Conservation (phyloP, 2,797 vertebrate species). For the Sebastes goodei region DNA sequence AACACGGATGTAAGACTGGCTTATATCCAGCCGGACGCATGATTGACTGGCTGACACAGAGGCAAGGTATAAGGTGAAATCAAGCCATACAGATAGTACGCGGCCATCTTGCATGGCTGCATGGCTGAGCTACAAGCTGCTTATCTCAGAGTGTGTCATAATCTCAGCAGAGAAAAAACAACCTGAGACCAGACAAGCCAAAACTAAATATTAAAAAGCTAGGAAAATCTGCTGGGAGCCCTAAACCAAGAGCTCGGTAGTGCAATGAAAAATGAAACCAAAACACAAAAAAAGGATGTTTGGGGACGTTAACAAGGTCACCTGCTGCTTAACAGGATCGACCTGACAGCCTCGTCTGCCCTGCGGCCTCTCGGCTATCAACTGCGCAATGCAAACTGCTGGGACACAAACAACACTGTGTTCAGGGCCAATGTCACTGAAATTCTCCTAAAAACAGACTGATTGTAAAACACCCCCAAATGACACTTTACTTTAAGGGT, state of each 20-base stretch:
- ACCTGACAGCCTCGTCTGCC: conserved; percentile 55
- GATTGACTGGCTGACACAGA: conserved; percentile 34
- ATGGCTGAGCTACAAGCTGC: conserved; percentile 51
- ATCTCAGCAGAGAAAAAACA: conserved; percentile 43
- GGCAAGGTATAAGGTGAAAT: conserved; percentile 39
- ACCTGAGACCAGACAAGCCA: conserved; percentile 3
- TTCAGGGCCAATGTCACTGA: background rate
- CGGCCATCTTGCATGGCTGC: conserved; percentile 35
- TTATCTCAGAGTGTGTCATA: conserved; percentile 62
- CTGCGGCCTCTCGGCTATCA: conserved; percentile 37
- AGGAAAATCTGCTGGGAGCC: background rate
- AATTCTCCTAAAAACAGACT: background rate
- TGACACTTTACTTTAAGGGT: background rate
- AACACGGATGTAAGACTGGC: conserved; percentile 27
- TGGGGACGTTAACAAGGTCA: conserved; percentile 58
- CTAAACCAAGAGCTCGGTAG: background rate
- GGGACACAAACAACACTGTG: conserved; percentile 36
- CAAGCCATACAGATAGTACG: background rate
- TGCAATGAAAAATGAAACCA: background rate
- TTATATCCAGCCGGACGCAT: conserved; percentile 23
- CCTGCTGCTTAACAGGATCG: conserved; percentile 67
- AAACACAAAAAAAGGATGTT: conserved; percentile 44
- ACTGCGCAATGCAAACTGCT: conserved; percentile 1
- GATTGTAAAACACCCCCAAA: background rate
- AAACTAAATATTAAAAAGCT: conserved; percentile 8